A percentile compares a stretch with the other conserved stretches of the same genome.
These are phyloP conservation scores for Sebastes taczanowskii DNA, from an alignment of 2,797 vertebrate species.

Conservation along the genomic window DNA sequence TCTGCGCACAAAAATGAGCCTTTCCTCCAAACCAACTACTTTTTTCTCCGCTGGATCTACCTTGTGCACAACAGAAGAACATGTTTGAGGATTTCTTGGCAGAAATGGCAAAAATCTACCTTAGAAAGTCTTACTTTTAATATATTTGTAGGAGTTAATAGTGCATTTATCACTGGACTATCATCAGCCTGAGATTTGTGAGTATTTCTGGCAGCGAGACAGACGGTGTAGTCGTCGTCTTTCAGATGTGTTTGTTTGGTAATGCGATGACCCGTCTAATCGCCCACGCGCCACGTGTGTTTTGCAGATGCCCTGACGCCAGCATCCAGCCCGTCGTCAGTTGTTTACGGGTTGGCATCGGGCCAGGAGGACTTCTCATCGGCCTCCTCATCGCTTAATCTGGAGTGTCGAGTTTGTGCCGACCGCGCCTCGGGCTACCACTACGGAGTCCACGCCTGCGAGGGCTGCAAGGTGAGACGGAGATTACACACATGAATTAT, in stretches of 20 bases:
- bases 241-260: background rate
- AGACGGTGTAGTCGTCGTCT: background rate
- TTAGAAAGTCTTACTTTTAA: background rate
- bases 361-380: slow-evolving; percentile 86
- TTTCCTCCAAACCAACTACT: background rate
- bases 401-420: slow-evolving; percentile 96
- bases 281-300: background rate
- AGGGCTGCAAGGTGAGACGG: slow-evolving; percentile 88
- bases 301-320: slow-evolving; percentile 91
- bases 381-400: slow-evolving; percentile 82
- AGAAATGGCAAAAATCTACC: background rate
- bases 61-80: background rate
- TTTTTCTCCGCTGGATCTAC: background rate
- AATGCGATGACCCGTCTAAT: too few relatives aligned
- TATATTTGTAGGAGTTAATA: too few relatives aligned
- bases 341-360: slow-evolving; percentile 77
- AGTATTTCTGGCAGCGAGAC: background rate
- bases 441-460: slow-evolving; percentile 96
- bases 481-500: background rate
- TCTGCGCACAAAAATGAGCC: background rate
- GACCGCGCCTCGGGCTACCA: slow-evolving; percentile 98
- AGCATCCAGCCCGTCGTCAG: slow-evolving; percentile 93
- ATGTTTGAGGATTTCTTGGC: background rate
- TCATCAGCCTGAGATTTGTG: background rate
- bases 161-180: background rate